Percentiles rank a stretch among this genome's conserved stretches.
Conservation (phyloP, 2,797 vertebrate genomes). For the Dendrocincla tyrannina region DNA sequence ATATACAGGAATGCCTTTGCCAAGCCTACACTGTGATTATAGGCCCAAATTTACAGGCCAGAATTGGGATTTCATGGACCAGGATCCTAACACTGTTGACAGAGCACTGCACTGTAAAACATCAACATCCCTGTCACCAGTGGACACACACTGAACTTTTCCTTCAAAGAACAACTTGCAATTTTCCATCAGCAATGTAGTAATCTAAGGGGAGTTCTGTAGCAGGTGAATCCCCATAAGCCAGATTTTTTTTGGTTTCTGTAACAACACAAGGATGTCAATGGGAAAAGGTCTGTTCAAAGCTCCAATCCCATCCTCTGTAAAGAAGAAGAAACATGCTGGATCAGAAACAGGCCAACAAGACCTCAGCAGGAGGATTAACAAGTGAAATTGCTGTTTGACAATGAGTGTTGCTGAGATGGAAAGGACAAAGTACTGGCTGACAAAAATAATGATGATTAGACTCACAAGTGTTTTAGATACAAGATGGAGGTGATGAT, state of each 20-base stretch:
- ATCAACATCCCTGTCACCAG: background rate
- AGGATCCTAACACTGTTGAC: background rate
- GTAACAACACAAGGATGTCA: background rate
- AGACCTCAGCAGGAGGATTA: constrained; percentile 38
- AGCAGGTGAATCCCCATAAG: background rate
- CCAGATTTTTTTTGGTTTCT: background rate
- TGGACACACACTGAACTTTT: background rate
- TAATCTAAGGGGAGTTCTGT: background rate
- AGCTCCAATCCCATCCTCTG: background rate
- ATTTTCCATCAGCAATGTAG: background rate
- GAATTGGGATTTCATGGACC: background rate
- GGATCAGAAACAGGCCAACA: background rate
- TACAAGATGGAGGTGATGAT: background rate
- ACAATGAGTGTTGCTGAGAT: background rate
- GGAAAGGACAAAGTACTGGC: constrained; percentile 15
- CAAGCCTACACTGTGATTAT: background rate
- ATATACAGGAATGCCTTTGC: background rate
- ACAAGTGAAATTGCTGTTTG: constrained; percentile 14
- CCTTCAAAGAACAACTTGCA: background rate
- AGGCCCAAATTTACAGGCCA: background rate
- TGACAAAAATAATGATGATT: constrained; percentile 26
- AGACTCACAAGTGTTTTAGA: constrained; percentile 23
- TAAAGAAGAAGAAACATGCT: background rate
- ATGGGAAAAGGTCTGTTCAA: background rate
- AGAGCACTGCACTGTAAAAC: background rate